These are phyloP conservation scores for Hermaeophaga mercurialis DNA, from an alignment of 2,888 invertebrate species.

Conservation along the genomic window DNA sequence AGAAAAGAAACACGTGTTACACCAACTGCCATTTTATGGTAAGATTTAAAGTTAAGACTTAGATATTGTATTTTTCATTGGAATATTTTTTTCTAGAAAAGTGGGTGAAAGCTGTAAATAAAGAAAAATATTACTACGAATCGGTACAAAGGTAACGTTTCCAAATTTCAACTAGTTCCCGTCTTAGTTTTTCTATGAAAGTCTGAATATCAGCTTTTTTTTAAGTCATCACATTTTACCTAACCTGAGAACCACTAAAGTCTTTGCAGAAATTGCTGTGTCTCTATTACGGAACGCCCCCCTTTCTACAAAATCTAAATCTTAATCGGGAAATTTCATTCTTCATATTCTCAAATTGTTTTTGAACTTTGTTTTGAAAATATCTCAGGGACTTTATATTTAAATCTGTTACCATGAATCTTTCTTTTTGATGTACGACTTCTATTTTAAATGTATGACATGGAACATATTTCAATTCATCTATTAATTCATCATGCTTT, in stretches of 20 bases:
- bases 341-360: slow-evolving; percentile 64
- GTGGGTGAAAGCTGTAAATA: too few relatives aligned
- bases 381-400: slow-evolving; percentile 68
- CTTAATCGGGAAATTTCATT: slow-evolving; percentile 58
- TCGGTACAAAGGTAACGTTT: slow-evolving; percentile 73
- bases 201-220: slow-evolving; percentile 76
- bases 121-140: too few relatives aligned
- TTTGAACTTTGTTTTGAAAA: slow-evolving; percentile 63
- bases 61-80: too few relatives aligned
- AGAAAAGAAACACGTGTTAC: too few relatives aligned
- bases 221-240: slow-evolving; percentile 76
- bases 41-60: too few relatives aligned
- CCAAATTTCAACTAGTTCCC: slow-evolving; percentile 77
- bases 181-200: slow-evolving; percentile 70
- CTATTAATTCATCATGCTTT: slow-evolving; percentile 54
- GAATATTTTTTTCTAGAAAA: too few relatives aligned
- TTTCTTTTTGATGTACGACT: slow-evolving; percentile 55
- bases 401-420: slow-evolving; percentile 64
- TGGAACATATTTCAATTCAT: slow-evolving; percentile 54
- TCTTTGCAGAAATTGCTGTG: slow-evolving; percentile 63
- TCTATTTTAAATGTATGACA: slow-evolving; percentile 54
- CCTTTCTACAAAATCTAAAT: slow-evolving; percentile 68
- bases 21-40: too few relatives aligned
- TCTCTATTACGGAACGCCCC: slow-evolving; percentile 68
- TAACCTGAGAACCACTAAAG: slow-evolving; percentile 64